Percentiles rank a stretch among this genome's conserved stretches.
Evolutionary conservation across 2,888 invertebrate genomes (phyloP).

Genomic region (Smittia sp.): DNA sequence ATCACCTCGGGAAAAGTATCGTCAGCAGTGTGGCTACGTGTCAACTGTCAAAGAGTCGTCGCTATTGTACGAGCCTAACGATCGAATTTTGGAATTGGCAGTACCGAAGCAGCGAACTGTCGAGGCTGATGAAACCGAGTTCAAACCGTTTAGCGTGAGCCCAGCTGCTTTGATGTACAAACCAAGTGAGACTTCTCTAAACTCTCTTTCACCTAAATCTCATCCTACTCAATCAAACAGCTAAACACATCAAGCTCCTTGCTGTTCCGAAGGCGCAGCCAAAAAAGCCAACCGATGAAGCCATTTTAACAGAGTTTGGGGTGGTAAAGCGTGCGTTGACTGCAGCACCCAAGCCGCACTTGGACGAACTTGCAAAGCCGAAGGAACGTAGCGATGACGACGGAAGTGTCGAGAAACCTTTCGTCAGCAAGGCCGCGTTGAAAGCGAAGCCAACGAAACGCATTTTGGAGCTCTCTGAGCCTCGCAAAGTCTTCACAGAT

Average conservation of each 20-base stretch:
- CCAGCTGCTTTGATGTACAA: conserved; percentile 18
- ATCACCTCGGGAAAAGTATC: not conserved
- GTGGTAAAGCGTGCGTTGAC: conserved; percentile 56
- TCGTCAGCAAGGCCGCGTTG: not conserved
- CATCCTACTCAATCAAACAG: not conserved
- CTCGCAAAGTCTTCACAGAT: too few relatives aligned
- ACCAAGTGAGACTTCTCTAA: not conserved
- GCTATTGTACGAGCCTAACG: conserved; percentile 43
- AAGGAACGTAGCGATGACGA: conserved; percentile 47
- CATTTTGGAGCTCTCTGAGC: not conserved
- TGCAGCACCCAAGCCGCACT: conserved; percentile 53
- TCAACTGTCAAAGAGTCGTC: not conserved
- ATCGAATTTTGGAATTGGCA: conserved; percentile 47
- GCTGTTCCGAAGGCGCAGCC: conserved; percentile 48
- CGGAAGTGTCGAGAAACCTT: not conserved
- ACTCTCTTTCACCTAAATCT: not conserved
- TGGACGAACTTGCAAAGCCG: conserved; percentile 55
- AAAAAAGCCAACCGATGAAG: conserved; percentile 48
- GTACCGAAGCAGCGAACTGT: conserved; percentile 43
- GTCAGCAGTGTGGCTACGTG: conserved; percentile 1
- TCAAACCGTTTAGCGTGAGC: not conserved
- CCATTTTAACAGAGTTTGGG: conserved; percentile 54
- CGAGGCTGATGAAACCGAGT: not conserved
- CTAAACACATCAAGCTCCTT: conserved; percentile 45
- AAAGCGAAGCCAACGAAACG: conserved; percentile 1